Evolutionary conservation across 2,113 vertebrate genomes (phyloP), one percentile per base, ranked within the genome.

Genomic region (Hippocampus barbouri): DNA sequence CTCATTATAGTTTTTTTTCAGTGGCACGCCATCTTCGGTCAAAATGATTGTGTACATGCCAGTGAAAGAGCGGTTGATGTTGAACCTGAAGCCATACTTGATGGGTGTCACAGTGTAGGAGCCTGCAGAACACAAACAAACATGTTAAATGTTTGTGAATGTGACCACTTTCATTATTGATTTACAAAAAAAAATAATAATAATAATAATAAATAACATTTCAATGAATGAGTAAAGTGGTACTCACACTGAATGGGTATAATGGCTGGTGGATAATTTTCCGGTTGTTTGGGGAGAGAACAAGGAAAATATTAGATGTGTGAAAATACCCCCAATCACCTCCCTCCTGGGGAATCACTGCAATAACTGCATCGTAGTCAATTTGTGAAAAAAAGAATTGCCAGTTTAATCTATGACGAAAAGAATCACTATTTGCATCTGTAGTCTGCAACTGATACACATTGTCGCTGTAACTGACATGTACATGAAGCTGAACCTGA

Each of bases 201-300:
- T 25, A 25, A 38, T 25, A 25, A 25, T 25, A 25, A 38, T 6
- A 51, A 51, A 21, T 5, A 30, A 71, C 6, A 66, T 9, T 40
- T 9, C 43, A 2, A 16, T 2, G 30, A 14, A 25, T 49, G 4
- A 23, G 63, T 70, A 69, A 61, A 34, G 1, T 71, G 34, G 40
- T 79, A 88, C 88, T 89, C 76, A 89, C 86, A 87, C 9, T 25
- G 2, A n/a, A 2, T 34, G 21, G 18, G 0, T 54, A 30, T 1
- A 7, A 68, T 1, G 2, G 7, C 23, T 74, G 30, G 10, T 49
- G 23, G 9, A 1, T 8, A 34, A 34, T 61, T 18, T 34, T 59
- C 14, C 11, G 40, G n/a, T 41, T 47, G n/a, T 72, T 70, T 9
- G 73, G 56, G 66, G 51, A 72, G 10, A 53, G 34, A 34, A 59